Evolutionary conservation across 2,113 vertebrate species (phyloP).

Genomic region (Brachypteracias leptosomus): DNA sequence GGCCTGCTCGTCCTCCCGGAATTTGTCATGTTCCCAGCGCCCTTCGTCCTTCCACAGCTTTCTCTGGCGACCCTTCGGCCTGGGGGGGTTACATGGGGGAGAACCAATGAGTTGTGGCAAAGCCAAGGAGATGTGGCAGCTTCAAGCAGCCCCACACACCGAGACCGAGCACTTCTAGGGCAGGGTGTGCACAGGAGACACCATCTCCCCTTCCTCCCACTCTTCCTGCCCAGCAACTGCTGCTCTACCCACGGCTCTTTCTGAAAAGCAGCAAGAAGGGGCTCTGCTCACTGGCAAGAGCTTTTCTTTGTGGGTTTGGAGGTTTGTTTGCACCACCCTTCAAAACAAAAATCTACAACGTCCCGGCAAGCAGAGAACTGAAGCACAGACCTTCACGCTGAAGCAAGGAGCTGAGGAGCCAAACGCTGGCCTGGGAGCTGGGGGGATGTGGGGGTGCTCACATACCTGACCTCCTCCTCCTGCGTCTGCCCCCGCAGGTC

Average conservation of each 20-base stretch:
- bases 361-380: accelerated
- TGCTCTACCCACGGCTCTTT: not conserved
- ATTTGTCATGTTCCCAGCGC: conserved; percentile 95
- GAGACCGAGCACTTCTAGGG: accelerated
- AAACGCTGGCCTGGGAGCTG: not conserved
- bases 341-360: not conserved
- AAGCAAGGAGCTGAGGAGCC: not conserved
- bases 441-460: not conserved
- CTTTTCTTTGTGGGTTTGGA: not conserved
- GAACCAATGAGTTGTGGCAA: not conserved
- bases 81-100: conserved; percentile 30
- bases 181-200: not conserved
- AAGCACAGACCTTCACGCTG: not conserved
- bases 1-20: conserved; percentile 96
- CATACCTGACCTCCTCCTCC: conserved; percentile 90
- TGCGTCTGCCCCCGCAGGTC: conserved; percentile 93
- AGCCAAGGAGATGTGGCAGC: not conserved
- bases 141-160: accelerated
- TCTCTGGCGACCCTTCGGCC: conserved; percentile 92
- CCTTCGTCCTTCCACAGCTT: conserved; percentile 98
- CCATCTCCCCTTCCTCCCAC: accelerated
- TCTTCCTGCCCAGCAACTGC: not conserved
- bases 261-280: not conserved
- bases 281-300: not conserved
- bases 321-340: not conserved